phyloP scores from a whole-genome alignment of 2,113 vertebrate species.

The Piaya cayana region DNA sequence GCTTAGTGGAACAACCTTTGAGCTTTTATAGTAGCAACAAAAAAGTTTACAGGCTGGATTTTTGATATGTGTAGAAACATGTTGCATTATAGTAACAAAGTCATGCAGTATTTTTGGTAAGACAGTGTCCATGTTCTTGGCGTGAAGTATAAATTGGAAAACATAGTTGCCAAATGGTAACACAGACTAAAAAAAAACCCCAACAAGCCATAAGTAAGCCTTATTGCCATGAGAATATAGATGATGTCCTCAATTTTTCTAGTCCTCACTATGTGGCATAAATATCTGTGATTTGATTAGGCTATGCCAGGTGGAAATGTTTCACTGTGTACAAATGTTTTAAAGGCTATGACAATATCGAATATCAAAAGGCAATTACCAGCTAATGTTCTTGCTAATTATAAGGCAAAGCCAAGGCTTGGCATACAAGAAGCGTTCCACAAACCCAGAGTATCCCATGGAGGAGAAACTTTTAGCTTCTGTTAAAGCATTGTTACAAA shows the following conservation, averaged over 20 bases:
- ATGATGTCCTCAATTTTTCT: background rate
- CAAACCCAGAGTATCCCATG: background rate
- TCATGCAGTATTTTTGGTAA: background rate
- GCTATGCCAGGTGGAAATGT: background rate
- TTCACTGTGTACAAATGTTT: background rate
- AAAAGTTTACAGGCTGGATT: background rate
- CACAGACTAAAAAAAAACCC: background rate
- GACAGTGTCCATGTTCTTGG: background rate
- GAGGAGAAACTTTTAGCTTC: background rate
- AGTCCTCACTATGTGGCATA: background rate
- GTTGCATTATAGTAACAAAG: background rate
- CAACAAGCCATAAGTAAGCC: background rate
- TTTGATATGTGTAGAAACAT: background rate
- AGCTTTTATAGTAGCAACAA: background rate
- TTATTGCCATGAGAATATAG: background rate
- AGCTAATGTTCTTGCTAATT: conserved; percentile 4
- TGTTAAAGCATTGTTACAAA: background rate
- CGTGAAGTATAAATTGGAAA: background rate
- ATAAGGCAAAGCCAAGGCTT: background rate
- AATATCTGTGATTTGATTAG: background rate
- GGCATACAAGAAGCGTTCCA: background rate
- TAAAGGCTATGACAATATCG: background rate
- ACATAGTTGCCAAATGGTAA: background rate
- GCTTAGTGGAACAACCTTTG: background rate
- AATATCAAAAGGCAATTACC: background rate